Conservation (phyloP, 2,113 vertebrate species). For the Ellobius talpinus region DNA sequence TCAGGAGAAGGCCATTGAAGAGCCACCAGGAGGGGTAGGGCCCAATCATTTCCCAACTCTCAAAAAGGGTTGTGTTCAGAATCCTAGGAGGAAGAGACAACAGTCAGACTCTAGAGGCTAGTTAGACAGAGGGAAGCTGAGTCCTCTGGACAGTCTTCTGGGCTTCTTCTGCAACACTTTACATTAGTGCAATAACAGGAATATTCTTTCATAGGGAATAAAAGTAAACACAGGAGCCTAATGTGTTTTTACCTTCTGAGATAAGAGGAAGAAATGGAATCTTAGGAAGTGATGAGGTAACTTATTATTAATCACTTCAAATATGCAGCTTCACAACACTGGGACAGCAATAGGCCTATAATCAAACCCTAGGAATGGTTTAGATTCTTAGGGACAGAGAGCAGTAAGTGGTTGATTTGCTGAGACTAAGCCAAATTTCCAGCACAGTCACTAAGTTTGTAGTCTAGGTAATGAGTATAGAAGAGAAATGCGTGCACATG, state of each 20-base stretch:
- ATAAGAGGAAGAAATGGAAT: not conserved
- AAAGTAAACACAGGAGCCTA: not conserved
- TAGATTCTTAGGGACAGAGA: not conserved
- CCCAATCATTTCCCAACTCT: constrained; percentile 96
- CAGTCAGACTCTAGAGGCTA: constrained; percentile 38
- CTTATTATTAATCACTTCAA: constrained; percentile 24
- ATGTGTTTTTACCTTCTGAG: not conserved
- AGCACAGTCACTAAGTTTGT: constrained; percentile 1
- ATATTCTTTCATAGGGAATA: constrained; percentile 33
- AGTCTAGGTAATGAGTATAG: not conserved
- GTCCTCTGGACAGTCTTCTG: not conserved
- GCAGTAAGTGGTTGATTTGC: not conserved
- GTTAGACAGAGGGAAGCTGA: not conserved
- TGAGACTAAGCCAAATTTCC: constrained; percentile 11
- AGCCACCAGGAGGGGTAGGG: constrained; percentile 98
- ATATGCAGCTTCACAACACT: not conserved
- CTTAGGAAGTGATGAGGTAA: constrained; percentile 30
- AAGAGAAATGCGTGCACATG: not conserved
- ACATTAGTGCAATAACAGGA: not conserved
- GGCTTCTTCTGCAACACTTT: not conserved
- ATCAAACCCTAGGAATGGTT: constrained; percentile 1
- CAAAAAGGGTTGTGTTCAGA: constrained; percentile 96
- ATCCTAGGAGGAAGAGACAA: constrained; percentile 89
- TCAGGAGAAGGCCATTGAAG: constrained; percentile 93
- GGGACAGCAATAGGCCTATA: not conserved